Evolutionary conservation across 2,113 vertebrate species (phyloP).

Genomic region (Hucho hucho): DNA sequence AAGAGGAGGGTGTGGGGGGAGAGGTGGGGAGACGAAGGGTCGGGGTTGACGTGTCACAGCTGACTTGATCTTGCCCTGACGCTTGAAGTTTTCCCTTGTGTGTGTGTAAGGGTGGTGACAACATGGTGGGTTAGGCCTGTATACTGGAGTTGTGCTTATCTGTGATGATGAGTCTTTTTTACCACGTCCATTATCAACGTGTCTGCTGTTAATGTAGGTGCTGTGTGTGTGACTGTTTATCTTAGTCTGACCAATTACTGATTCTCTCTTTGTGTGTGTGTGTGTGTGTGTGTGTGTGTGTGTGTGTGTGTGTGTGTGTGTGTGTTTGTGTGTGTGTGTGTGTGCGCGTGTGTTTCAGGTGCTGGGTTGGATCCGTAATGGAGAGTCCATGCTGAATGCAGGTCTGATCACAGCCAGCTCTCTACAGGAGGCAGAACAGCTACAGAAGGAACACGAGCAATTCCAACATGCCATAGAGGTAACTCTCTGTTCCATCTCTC

Average conservation of each 20-base stretch:
- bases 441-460: constrained; percentile 96
- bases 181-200: too few species aligned
- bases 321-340: too few species aligned
- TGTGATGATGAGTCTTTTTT: too few species aligned
- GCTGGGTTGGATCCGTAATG: constrained; percentile 97
- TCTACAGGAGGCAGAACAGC: constrained; percentile 94
- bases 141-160: not conserved
- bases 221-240: not conserved
- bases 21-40: not conserved
- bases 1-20: not conserved
- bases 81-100: not conserved
- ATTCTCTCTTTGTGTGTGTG: not conserved
- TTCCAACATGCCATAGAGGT: constrained; percentile 99
- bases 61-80: not conserved
- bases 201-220: too few species aligned
- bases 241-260: too few species aligned
- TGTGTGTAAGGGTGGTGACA: not conserved
- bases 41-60: not conserved
- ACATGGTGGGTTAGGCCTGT: not conserved
- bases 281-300: too few species aligned
- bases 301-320: too few species aligned
- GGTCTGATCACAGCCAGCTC: constrained; percentile 97
- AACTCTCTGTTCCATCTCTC: constrained; percentile 9
- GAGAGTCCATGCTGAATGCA: constrained; percentile 97
- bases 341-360: constrained; percentile 72